These are phyloP conservation scores for Ichneumoninae sp. DNA, from an alignment of 2,888 invertebrate species.

Conservation along the genomic window DNA sequence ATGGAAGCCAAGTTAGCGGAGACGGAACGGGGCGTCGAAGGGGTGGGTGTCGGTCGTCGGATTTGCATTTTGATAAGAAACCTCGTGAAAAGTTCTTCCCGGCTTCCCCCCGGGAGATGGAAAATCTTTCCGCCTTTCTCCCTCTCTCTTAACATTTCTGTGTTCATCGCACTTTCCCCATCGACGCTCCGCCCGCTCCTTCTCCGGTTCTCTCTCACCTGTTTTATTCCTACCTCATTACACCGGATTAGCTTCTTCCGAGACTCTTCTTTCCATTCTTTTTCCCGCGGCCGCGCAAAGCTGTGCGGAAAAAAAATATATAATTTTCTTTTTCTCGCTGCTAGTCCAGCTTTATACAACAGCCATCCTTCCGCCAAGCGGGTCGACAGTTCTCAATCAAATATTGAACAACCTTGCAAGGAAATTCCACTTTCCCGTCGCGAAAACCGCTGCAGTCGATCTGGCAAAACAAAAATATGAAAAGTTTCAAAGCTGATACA, in stretches of 20 bases:
- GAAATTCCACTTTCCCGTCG: slow-evolving; percentile 11
- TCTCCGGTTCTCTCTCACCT: slow-evolving; percentile 65
- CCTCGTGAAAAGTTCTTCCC: slow-evolving; percentile 80
- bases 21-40: slow-evolving; percentile 38
- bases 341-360: neutral
- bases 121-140: slow-evolving; percentile 71
- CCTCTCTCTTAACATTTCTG: slow-evolving; percentile 4
- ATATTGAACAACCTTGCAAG: slow-evolving; percentile 3
- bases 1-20: slow-evolving; percentile 26
- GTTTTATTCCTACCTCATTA: slow-evolving; percentile 83
- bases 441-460: neutral
- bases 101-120: slow-evolving; percentile 71
- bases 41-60: slow-evolving; percentile 74
- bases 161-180: neutral
- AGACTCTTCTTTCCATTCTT: slow-evolving; percentile 66
- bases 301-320: slow-evolving; percentile 42
- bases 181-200: slow-evolving; percentile 5
- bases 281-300: slow-evolving; percentile 35
- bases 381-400: neutral
- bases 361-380: neutral
- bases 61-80: slow-evolving; percentile 84
- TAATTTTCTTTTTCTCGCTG: slow-evolving; percentile 49
- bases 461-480: neutral
- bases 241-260: slow-evolving; percentile 81
- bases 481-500: neutral